phyloP scores from a whole-genome alignment of 30 jellyfish, hydroid and myxozoan genomes.

The Cassiopea xamachana region DNA sequence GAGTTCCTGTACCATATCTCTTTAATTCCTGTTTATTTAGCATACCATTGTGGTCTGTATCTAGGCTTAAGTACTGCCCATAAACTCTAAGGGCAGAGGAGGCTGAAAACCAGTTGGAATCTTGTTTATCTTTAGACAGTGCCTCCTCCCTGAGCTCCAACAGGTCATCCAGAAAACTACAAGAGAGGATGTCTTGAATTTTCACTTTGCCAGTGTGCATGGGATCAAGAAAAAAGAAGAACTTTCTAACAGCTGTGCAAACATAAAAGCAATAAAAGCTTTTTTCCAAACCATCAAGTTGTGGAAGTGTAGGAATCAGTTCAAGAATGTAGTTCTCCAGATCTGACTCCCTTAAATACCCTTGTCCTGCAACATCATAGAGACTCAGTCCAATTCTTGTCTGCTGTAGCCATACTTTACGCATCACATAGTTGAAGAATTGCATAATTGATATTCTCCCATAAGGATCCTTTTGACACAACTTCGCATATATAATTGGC shows the following conservation, averaged over 20 bases:
- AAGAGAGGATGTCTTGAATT: slow-evolving; percentile 94
- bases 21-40: slow-evolving; percentile 92
- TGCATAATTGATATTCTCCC: slow-evolving; percentile 98
- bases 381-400: slow-evolving; percentile 96
- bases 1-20: slow-evolving; percentile 97
- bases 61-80: slow-evolving; percentile 97
- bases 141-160: slow-evolving; percentile 98
- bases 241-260: slow-evolving; percentile 99
- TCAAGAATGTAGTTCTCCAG: slow-evolving; percentile 94
- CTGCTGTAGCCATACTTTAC: slow-evolving; percentile 98
- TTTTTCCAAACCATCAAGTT: slow-evolving; percentile 98
- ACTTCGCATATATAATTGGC: slow-evolving; percentile 86
- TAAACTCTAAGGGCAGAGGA: slow-evolving; percentile 98
- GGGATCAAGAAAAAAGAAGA: slow-evolving; percentile 97
- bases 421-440: slow-evolving; percentile 95
- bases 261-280: slow-evolving; percentile 96
- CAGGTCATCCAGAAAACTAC: slow-evolving; percentile 96
- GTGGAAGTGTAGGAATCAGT: slow-evolving; percentile 97
- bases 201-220: slow-evolving; percentile 96
- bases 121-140: slow-evolving; percentile 95
- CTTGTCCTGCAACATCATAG: slow-evolving; percentile 98
- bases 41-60: slow-evolving; percentile 98
- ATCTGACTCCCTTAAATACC: slow-evolving; percentile 92
- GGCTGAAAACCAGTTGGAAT: slow-evolving; percentile 98
- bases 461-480: slow-evolving; percentile 88